phyloP scores from a whole-genome alignment of 2,113 vertebrate species.

The Pseudonaja textilis region DNA sequence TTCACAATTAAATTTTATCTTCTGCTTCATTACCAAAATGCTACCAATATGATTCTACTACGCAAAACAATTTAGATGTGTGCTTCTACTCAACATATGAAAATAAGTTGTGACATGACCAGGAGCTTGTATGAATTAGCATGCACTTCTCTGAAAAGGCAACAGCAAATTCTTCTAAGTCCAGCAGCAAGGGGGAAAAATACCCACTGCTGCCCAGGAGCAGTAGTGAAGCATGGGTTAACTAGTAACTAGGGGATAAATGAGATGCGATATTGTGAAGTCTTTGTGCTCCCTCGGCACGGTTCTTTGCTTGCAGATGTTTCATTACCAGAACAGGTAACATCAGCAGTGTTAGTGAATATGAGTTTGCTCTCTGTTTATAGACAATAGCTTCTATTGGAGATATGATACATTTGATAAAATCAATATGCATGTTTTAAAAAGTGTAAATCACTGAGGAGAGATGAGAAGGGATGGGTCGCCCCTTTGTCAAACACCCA shows the following conservation, averaged over 20 bases:
- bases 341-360: not conserved
- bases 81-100: not conserved
- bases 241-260: not conserved
- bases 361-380: not conserved
- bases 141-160: conserved; percentile 35
- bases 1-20: not conserved
- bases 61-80: not conserved
- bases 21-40: conserved; percentile 2
- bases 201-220: conserved; percentile 43
- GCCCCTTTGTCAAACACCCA: not conserved
- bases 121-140: not conserved
- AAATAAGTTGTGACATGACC: not conserved
- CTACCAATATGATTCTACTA: not conserved
- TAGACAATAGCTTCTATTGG: not conserved
- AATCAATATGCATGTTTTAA: not conserved
- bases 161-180: conserved; percentile 40
- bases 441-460: not conserved
- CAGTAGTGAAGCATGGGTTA: conserved; percentile 25
- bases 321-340: not conserved
- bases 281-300: not conserved
- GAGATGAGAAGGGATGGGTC: not conserved
- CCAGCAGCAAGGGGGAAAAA: conserved; percentile 36
- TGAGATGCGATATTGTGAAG: not conserved
- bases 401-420: not conserved
- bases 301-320: not conserved